These are phyloP conservation scores for Scolopax mira DNA, from an alignment of 2,113 vertebrate genomes.

Conservation along the genomic window DNA sequence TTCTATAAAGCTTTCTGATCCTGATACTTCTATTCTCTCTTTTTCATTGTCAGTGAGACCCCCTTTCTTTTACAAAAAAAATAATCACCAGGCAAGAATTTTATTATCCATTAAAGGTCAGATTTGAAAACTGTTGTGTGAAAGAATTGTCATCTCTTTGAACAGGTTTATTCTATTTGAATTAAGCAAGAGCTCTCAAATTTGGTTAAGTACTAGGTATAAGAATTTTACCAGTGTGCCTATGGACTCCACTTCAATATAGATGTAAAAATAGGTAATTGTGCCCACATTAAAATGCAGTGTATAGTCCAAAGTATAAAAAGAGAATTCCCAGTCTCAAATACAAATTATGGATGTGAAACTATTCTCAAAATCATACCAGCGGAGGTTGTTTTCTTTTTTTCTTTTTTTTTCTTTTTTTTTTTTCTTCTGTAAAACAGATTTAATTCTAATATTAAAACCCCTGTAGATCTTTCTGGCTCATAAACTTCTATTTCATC, in stretches of 20 bases:
- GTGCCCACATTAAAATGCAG: background rate
- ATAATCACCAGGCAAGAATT: background rate
- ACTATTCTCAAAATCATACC: background rate
- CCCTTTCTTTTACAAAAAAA: background rate
- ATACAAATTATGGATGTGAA: background rate
- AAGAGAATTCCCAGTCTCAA: background rate
- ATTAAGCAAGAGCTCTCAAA: background rate
- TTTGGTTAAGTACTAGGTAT: background rate
- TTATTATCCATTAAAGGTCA: background rate
- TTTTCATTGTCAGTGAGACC: background rate
- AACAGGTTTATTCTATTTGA: background rate
- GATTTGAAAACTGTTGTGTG: background rate
- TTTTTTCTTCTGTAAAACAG: background rate
- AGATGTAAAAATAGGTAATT: background rate
- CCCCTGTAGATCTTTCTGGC: background rate
- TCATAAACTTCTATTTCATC: background rate
- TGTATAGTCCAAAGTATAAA: background rate
- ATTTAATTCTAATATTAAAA: background rate
- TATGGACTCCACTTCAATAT: background rate
- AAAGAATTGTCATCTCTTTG: background rate
- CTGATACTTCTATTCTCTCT: background rate
- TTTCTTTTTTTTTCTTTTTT: background rate
- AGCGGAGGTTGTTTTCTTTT: fast-evolving
- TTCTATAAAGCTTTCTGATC: background rate
- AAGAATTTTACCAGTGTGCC: background rate